Evolutionary conservation across 2,888 invertebrate genomes (phyloP).

Genomic region (Lithophane leautieri): DNA sequence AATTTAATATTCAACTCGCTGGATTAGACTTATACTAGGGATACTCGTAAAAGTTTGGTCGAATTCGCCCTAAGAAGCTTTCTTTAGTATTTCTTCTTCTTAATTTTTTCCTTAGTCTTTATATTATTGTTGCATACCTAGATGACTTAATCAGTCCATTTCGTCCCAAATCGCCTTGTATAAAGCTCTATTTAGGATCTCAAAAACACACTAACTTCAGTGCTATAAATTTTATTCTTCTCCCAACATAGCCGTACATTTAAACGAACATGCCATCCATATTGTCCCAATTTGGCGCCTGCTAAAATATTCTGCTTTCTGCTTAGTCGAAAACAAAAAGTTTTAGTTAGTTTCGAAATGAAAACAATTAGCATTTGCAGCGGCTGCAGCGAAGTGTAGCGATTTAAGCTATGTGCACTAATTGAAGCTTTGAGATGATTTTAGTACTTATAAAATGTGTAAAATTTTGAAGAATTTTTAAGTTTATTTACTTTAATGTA

Average conservation of each 20-base stretch:
- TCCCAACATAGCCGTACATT: slow-evolving; percentile 23
- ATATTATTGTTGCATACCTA: background rate
- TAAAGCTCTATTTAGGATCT: background rate
- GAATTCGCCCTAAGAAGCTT: no score
- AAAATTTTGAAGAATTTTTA: background rate
- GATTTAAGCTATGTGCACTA: slow-evolving; percentile 54
- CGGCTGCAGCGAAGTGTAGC: slow-evolving; percentile 59
- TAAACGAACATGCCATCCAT: slow-evolving; percentile 45
- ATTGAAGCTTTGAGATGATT: slow-evolving; percentile 42
- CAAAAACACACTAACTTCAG: background rate
- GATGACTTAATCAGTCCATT: background rate
- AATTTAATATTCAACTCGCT: no score
- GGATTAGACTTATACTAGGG: no score
- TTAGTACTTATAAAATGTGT: slow-evolving; percentile 4
- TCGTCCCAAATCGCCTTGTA: background rate
- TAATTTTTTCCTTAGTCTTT: no score
- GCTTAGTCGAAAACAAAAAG: slow-evolving; percentile 60
- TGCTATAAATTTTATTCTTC: slow-evolving; percentile 16
- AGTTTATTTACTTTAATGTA: no score
- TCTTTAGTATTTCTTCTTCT: background rate
- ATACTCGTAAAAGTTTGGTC: no score
- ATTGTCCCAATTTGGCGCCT: slow-evolving; percentile 47
- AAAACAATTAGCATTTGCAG: slow-evolving; percentile 65
- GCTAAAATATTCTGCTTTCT: slow-evolving; percentile 57
- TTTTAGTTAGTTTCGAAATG: slow-evolving; percentile 63